Conservation (phyloP, 2,797 vertebrate genomes). For the Rachycentron canadum region DNA sequence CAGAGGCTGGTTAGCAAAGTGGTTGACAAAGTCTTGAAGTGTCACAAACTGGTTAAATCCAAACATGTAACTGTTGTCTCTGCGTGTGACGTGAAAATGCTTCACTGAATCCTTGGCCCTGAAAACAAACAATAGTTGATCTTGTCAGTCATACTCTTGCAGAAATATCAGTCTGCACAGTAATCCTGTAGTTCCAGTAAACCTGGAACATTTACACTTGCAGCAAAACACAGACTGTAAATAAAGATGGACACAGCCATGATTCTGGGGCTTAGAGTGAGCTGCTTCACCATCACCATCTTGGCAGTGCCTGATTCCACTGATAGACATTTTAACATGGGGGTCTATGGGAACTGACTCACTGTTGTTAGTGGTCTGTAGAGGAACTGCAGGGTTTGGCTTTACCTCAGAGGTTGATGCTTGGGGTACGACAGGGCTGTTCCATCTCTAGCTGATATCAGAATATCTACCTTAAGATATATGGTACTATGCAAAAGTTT, state of each 20-base stretch:
- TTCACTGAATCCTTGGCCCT: constrained; percentile 98
- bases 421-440: no score
- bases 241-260: no score
- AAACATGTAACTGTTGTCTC: constrained; percentile 87
- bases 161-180: background rate
- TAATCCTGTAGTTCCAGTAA: background rate
- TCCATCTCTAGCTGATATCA: background rate
- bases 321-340: no score
- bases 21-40: constrained; percentile 91
- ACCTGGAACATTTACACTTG: background rate
- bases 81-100: constrained; percentile 92
- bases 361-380: no score
- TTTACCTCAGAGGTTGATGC: no score
- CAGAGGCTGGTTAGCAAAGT: constrained; percentile 96
- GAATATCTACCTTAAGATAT: no score
- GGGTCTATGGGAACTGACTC: no score
- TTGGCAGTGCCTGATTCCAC: no score
- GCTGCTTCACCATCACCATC: no score
- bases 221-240: background rate
- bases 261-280: no score
- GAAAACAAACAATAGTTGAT: background rate
- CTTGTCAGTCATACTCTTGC: background rate
- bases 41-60: constrained; percentile 93
- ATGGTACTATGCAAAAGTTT: no score
- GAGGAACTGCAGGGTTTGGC: no score